Base-by-base conservation (phyloP, 2,113 vertebrate species). In the Trematocara unimaculatum region DNA sequence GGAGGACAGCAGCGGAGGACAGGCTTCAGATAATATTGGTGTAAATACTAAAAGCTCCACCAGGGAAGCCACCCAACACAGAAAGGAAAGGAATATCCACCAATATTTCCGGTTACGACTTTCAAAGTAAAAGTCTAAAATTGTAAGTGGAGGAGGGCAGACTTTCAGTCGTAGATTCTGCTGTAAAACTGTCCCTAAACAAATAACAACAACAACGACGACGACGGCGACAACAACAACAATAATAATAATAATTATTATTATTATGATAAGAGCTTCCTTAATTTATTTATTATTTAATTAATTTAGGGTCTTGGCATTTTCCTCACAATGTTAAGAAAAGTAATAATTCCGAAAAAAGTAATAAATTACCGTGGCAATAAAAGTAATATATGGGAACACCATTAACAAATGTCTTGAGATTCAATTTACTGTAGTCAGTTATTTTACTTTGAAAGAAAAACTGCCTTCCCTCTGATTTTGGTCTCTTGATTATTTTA, bases 11-110 rank as follows among this genome's bases (percentile, higher is more conserved):
- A 40, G 54, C 88, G 53, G 8, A 79, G 20, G 18, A 23, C 2
- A 78, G 56, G 54, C 87, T 94, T 86, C 88, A 10, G 45, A 70
- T 79, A 84, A 91, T 90, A 74, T 88, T 84, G 91, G 89, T 89
- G 93, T 93, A 89, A 94, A 93, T 92, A 93, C 83, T 40, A 79
- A 83, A 81, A 82, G 92, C 77, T 40, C 81, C 87, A 72, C 56
- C 26, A 54, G 78, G 79, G 53, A 88, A 91, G 84, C n/a, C 91
- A 79, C 84, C 84, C 87, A 88, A 62, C 26, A 77, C 86, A 91
- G 47, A 5, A 1, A 4, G 1, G 40, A 4, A 5, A 55, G 13
- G 79, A 23, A 13, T 4, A 3, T 4, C 3, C 14, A 11, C 4
- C 3, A 2, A 1, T 1, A 12, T 8, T 58, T 89, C 90, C 89